Percentiles rank a stretch among this genome's conserved stretches.
Conservation (phyloP, 2,113 vertebrate genomes). For the Xiphophorus maculatus region DNA sequence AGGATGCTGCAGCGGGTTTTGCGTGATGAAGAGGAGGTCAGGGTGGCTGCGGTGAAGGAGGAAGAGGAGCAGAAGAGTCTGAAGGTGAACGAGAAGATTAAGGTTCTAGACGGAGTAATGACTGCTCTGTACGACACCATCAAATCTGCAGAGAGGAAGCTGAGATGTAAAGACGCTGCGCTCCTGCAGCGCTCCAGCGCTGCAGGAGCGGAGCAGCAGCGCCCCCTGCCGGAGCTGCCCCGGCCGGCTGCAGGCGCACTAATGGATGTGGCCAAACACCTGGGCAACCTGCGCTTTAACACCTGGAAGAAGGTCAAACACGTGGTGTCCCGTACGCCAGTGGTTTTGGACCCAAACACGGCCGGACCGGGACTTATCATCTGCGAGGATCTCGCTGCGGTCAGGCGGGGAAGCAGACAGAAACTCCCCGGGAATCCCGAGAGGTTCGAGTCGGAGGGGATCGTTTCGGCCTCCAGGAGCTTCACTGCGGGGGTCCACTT, state of each 20-base stretch:
- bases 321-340: not conserved
- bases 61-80: conserved; percentile 5
- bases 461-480: conserved; percentile 1
- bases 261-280: conserved; percentile 25
- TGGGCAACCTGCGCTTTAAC: conserved; percentile 19
- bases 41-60: conserved; percentile 12
- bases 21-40: conserved; percentile 1
- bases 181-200: conserved; percentile 7
- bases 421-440: not conserved
- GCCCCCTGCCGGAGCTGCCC: not conserved
- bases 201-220: not conserved
- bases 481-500: conserved; percentile 13
- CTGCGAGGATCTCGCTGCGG: not conserved
- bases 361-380: not conserved
- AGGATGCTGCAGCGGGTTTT: conserved; percentile 3
- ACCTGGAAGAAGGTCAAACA: conserved; percentile 20
- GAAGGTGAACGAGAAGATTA: not conserved
- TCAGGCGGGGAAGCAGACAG: conserved; percentile 2
- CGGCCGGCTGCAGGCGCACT: not conserved
- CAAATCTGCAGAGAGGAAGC: not conserved
- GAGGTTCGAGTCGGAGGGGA: not conserved
- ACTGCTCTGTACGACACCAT: not conserved
- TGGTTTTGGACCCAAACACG: conserved; percentile 14
- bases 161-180: not conserved
- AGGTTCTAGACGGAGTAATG: conserved; percentile 2